phyloP scores from a whole-genome alignment of 2,797 vertebrate genomes.

The Poeciliopsis paucimaculata region DNA sequence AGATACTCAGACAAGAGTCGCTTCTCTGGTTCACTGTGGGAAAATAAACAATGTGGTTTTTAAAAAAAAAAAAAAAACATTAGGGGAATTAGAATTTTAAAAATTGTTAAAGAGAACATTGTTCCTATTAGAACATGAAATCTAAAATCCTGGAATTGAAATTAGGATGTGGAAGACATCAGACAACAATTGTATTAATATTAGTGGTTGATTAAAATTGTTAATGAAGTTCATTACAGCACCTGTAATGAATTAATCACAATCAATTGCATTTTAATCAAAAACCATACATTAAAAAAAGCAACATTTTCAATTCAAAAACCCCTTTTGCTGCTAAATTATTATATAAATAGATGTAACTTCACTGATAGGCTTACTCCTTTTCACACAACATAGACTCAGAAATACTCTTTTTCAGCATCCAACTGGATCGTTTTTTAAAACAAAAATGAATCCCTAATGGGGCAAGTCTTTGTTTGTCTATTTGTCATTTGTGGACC shows the following conservation, averaged over 20 bases:
- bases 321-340: background rate
- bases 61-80: too few relatives aligned
- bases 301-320: background rate
- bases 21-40: background rate
- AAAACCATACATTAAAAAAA: background rate
- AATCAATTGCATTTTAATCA: background rate
- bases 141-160: background rate
- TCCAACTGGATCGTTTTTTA: background rate
- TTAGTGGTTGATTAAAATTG: too few relatives aligned
- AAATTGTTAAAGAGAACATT: background rate
- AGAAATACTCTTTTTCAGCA: background rate
- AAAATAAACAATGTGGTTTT: background rate
- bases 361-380: background rate
- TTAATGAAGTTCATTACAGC: background rate
- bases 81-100: background rate
- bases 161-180: background rate
- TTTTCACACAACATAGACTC: background rate
- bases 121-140: background rate
- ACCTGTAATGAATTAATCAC: background rate
- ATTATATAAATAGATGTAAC: too few relatives aligned
- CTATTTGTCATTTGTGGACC: background rate
- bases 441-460: background rate
- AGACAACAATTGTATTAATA: background rate
- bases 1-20: background rate
- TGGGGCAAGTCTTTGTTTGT: background rate